These are phyloP conservation scores for Papilio polyxenes DNA, from an alignment of 1,140 invertebrate genomes.

Conservation along the genomic window DNA sequence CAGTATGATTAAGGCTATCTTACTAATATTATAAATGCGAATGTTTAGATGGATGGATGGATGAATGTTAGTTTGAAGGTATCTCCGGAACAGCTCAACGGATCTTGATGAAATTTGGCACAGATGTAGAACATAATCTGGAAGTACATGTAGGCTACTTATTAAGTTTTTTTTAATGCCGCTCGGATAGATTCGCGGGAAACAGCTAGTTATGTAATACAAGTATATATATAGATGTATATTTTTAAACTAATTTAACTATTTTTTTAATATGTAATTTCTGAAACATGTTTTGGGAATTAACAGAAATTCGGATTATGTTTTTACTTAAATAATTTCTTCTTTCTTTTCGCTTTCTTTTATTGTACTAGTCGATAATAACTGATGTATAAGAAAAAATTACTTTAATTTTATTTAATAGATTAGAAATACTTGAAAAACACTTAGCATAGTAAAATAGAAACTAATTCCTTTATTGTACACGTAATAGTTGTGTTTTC, in stretches of 20 bases:
- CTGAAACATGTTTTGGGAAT: neutral
- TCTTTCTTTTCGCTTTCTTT: conserved; percentile 1
- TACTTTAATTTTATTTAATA: neutral
- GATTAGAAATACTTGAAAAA: neutral
- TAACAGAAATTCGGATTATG: neutral
- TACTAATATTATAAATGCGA: too few species aligned
- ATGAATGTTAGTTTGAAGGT: too few species aligned
- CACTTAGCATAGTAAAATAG: neutral
- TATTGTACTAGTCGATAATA: neutral
- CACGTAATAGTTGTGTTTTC: conserved; percentile 16
- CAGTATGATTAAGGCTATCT: neutral
- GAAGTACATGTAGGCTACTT: too few species aligned
- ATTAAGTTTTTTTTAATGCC: too few species aligned
- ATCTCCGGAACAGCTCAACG: too few species aligned
- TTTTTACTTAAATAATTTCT: neutral
- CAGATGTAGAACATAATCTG: too few species aligned
- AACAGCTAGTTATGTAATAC: too few species aligned
- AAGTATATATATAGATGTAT: too few species aligned
- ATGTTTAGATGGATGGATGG: too few species aligned
- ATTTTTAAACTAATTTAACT: neutral
- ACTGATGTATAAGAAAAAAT: neutral
- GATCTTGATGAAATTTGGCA: too few species aligned
- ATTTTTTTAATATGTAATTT: neutral
- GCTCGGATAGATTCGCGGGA: too few species aligned
- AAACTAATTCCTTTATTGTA: neutral